A percentile compares a stretch with the other conserved stretches of the same genome.
phyloP scores from a whole-genome alignment of 2,113 vertebrate genomes.

The Muntiacus reevesi region DNA sequence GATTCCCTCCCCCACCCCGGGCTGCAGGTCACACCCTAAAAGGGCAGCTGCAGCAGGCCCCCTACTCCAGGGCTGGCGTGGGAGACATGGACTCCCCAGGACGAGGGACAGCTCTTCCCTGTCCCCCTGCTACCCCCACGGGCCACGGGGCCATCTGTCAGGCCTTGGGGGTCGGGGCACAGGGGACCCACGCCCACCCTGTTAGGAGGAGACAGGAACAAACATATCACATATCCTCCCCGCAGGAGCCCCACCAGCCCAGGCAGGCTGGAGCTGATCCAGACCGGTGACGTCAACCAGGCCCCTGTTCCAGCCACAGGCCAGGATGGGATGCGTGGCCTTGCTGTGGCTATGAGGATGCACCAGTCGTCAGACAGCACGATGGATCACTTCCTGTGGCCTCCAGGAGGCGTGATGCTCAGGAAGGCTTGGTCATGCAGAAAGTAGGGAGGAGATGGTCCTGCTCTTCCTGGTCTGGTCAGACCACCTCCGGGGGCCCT shows the following conservation, averaged over 20 bases:
- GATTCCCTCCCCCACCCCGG: no score
- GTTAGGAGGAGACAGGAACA: neutral
- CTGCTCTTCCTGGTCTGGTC: neutral
- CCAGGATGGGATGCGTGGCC: fast-evolving
- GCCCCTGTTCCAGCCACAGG: fast-evolving
- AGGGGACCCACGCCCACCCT: neutral
- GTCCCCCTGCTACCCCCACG: fast-evolving
- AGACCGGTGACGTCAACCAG: fast-evolving
- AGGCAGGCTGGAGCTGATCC: neutral
- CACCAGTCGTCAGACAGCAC: no score
- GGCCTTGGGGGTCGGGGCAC: neutral
- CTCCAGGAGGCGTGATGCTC: neutral
- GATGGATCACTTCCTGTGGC: neutral
- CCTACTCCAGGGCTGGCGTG: fast-evolving
- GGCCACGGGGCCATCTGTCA: no score
- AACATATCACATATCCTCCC: fast-evolving
- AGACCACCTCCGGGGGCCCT: fast-evolving
- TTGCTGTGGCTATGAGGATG: neutral
- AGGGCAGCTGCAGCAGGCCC: fast-evolving
- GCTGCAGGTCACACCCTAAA: neutral
- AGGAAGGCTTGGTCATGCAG: fast-evolving
- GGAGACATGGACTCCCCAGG: neutral
- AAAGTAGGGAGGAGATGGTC: fast-evolving
- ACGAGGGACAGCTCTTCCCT: fast-evolving
- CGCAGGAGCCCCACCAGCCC: fast-evolving